These are phyloP conservation scores for Lasioglossum malachurum DNA, from an alignment of 2,888 invertebrate species.

Conservation along the genomic window DNA sequence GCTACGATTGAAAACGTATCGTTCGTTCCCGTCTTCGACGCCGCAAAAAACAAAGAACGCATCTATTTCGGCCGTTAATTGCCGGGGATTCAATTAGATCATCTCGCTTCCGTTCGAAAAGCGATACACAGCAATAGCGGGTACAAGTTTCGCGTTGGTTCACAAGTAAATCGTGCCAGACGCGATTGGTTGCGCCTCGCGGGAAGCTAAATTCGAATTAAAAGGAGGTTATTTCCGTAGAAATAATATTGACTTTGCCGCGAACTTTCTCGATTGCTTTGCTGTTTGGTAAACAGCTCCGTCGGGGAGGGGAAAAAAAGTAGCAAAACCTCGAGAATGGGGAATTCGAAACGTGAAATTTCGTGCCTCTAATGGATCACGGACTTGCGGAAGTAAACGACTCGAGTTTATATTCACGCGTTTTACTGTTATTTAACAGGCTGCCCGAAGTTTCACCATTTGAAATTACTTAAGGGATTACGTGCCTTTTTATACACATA, in stretches of 20 bases:
- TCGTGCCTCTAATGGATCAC: background rate
- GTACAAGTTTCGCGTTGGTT: background rate
- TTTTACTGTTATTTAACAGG: background rate
- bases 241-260: background rate
- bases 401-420: too few relatives aligned
- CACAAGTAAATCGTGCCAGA: background rate
- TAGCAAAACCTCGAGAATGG: background rate
- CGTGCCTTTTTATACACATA: background rate
- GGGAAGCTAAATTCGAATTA: background rate
- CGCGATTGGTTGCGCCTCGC: background rate
- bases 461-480: background rate
- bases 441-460: background rate
- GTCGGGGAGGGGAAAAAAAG: background rate
- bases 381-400: background rate
- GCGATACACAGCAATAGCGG: background rate
- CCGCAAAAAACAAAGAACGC: background rate
- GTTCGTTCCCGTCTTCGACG: background rate
- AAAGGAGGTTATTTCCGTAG: background rate
- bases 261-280: background rate
- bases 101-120: conserved; percentile 17
- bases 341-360: background rate
- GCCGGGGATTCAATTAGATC: background rate
- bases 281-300: background rate
- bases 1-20: background rate
- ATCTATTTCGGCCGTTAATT: background rate